phyloP scores from a whole-genome alignment of 2,113 vertebrate species.

The Psammodynastes pulverulentus region DNA sequence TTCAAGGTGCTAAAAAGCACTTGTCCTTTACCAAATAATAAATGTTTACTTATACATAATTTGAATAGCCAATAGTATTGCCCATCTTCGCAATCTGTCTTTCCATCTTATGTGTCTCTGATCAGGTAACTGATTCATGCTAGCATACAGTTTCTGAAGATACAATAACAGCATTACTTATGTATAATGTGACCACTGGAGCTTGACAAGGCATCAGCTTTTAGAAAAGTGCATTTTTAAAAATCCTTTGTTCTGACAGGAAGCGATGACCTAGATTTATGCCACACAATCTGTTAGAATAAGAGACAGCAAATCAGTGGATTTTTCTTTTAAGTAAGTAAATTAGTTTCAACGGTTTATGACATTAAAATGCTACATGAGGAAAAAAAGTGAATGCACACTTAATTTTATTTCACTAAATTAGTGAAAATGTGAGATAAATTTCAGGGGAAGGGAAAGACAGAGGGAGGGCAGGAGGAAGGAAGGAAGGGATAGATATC shows the following conservation, averaged over 20 bases:
- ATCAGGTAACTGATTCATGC: not conserved
- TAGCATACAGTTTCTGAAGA: not conserved
- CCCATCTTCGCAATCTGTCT: not conserved
- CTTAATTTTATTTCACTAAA: constrained; percentile 30
- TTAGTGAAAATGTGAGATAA: constrained; percentile 18
- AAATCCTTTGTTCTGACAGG: constrained; percentile 4
- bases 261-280: constrained; percentile 31
- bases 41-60: constrained; percentile 38
- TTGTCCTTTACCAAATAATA: not conserved
- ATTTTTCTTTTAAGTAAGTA: constrained; percentile 18
- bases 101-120: not conserved
- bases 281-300: constrained; percentile 20
- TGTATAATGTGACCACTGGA: constrained; percentile 4
- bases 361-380: constrained; percentile 9
- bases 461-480: not conserved
- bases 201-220: constrained; percentile 5
- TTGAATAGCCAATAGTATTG: not conserved
- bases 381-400: constrained; percentile 18
- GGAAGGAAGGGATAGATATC: not conserved
- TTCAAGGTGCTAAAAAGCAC: not conserved
- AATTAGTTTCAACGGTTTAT: constrained; percentile 21
- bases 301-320: not conserved
- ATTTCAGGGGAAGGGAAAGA: constrained; percentile 31
- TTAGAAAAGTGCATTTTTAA: constrained; percentile 17
- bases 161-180: constrained; percentile 1